Conservation (phyloP, 30 jellyfish, hydroid and myxozoan species). For the Aurelia aurita region DNA sequence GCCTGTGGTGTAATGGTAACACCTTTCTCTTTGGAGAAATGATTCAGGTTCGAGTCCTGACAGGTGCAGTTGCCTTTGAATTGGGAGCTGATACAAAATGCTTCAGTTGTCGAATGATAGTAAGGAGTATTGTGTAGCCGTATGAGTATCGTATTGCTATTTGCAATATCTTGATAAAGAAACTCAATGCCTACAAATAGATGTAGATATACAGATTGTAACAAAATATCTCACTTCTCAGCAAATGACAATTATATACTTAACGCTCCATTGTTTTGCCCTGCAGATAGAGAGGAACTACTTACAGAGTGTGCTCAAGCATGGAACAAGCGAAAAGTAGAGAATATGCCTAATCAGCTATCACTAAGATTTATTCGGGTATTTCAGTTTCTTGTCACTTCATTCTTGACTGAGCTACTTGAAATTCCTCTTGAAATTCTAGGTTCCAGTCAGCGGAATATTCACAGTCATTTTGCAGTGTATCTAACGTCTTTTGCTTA, state of each 20-base stretch:
- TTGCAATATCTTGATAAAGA: too few species aligned
- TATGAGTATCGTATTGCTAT: not conserved
- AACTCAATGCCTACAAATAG: too few species aligned
- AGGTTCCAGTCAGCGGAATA: not conserved
- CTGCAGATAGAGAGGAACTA: constrained; percentile 45
- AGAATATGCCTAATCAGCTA: constrained; percentile 25
- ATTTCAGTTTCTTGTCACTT: not conserved
- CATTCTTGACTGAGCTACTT: not conserved
- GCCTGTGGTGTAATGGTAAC: constrained; percentile 44
- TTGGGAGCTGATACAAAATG: not conserved
- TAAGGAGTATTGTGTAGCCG: not conserved
- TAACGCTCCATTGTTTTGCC: not conserved
- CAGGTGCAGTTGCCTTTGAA: constrained; percentile 21
- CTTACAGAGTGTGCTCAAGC: constrained; percentile 49
- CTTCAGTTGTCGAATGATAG: not conserved
- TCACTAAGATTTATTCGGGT: constrained; percentile 26
- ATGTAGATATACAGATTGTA: too few species aligned
- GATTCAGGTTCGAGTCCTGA: constrained; percentile 49
- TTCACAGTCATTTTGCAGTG: not conserved
- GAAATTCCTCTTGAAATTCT: not conserved
- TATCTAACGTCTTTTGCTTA: too few species aligned
- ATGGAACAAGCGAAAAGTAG: constrained; percentile 38
- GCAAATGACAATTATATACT: too few species aligned
- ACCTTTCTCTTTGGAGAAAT: constrained; percentile 16
- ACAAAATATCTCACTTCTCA: too few species aligned